Conservation (phyloP, 1,140 invertebrate genomes). For the Asbolus verrucosus region DNA sequence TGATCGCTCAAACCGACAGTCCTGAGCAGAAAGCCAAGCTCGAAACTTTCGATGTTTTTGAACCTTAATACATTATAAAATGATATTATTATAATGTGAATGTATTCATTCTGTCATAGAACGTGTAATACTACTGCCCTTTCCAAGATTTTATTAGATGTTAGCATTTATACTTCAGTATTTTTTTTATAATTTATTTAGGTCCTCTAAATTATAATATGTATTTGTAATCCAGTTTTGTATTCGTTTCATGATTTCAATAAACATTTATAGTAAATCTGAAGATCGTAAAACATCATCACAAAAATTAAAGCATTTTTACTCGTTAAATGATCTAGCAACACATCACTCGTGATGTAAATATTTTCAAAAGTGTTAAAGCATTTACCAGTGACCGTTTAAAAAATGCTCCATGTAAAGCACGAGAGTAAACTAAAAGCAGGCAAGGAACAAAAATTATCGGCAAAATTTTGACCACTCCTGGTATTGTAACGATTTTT, state of each 20-base stretch:
- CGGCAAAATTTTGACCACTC: too few relatives aligned
- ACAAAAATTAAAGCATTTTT: too few relatives aligned
- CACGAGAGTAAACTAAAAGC: too few relatives aligned
- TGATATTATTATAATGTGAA: too few relatives aligned
- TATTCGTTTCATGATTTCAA: slow-evolving; percentile 20
- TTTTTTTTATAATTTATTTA: slow-evolving; percentile 33
- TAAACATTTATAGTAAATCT: slow-evolving; percentile 25
- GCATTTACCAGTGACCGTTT: too few relatives aligned
- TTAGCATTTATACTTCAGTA: slow-evolving; percentile 37
- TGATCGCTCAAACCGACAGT: slow-evolving; percentile 76
- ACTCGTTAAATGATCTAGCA: too few relatives aligned
- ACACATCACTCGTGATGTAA: too few relatives aligned
- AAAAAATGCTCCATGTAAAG: too few relatives aligned
- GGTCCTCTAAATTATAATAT: slow-evolving; percentile 14
- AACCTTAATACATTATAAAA: slow-evolving; percentile 43
- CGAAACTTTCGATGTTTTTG: slow-evolving; percentile 68
- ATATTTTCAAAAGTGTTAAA: too few relatives aligned
- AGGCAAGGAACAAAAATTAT: too few relatives aligned
- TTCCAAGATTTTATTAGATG: slow-evolving; percentile 11
- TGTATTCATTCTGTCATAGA: slow-evolving; percentile 18
- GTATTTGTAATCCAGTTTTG: slow-evolving; percentile 18
- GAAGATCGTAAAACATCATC: too few relatives aligned
- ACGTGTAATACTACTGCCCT: slow-evolving; percentile 26
- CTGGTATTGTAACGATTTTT: too few relatives aligned
- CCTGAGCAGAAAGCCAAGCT: slow-evolving; percentile 76